These are phyloP conservation scores for Allygus modestus DNA, from an alignment of 2,888 invertebrate species.

Conservation along the genomic window DNA sequence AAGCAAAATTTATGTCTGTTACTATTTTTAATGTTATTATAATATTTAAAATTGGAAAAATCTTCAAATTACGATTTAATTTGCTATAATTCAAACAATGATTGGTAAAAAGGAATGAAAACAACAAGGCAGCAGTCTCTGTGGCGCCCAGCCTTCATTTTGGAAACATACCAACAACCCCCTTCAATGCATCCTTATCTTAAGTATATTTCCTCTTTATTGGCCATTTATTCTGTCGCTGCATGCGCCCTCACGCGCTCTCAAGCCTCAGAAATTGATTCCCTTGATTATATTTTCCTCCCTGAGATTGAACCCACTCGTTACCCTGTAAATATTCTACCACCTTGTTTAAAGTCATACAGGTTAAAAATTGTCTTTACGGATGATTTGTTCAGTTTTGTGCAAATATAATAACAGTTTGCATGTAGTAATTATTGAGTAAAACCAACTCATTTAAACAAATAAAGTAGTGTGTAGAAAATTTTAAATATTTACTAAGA, in stretches of 20 bases:
- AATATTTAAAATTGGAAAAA: too few relatives aligned
- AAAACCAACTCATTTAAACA: too few relatives aligned
- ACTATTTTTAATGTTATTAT: too few relatives aligned
- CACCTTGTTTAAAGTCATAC: neutral
- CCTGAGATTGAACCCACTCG: neutral
- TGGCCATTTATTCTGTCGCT: constrained; percentile 48
- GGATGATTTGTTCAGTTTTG: too few relatives aligned
- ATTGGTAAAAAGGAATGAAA: constrained; percentile 20
- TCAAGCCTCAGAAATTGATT: constrained; percentile 20
- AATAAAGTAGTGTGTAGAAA: too few relatives aligned
- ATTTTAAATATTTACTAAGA: too few relatives aligned
- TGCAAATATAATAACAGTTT: too few relatives aligned
- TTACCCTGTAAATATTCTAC: neutral
- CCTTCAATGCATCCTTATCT: constrained; percentile 48
- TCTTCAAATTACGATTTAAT: neutral
- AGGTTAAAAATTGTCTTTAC: too few relatives aligned
- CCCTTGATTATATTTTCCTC: constrained; percentile 44
- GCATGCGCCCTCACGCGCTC: constrained; percentile 48
- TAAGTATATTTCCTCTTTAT: constrained; percentile 54
- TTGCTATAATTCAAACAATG: neutral
- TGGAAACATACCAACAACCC: constrained; percentile 50
- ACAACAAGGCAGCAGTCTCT: constrained; percentile 3
- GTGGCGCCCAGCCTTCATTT: constrained; percentile 46
- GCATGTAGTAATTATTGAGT: too few relatives aligned
- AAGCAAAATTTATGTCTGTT: too few relatives aligned